Percentiles rank a stretch among this genome's conserved stretches.
Evolutionary conservation across 2,888 invertebrate genomes (phyloP).

Genomic region (Leucoma salicis): DNA sequence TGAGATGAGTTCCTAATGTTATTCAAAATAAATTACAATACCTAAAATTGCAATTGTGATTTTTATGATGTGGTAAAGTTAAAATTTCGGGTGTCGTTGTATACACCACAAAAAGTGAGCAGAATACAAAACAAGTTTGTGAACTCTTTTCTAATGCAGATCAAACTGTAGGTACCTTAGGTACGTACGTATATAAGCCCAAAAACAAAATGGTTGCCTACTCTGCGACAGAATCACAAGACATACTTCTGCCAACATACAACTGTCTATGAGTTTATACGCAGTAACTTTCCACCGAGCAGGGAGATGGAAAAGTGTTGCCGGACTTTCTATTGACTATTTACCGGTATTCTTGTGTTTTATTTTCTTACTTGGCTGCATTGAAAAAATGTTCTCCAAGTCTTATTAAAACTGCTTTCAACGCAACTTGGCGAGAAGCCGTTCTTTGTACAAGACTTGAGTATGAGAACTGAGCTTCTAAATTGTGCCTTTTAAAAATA

Average conservation of each 20-base stretch:
- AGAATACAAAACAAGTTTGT: too few relatives aligned
- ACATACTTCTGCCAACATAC: not conserved
- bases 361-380: constrained; percentile 27
- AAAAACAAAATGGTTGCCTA: not conserved
- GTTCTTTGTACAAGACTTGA: not conserved
- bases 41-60: too few relatives aligned
- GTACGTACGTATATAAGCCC: too few relatives aligned
- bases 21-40: too few relatives aligned
- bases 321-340: constrained; percentile 35
- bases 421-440: constrained; percentile 16
- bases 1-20: too few relatives aligned
- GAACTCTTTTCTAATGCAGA: too few relatives aligned
- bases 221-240: not conserved
- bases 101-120: too few relatives aligned
- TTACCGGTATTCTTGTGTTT: constrained; percentile 29
- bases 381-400: constrained; percentile 27
- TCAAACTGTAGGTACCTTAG: too few relatives aligned
- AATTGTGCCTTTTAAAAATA: too few relatives aligned
- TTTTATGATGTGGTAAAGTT: too few relatives aligned
- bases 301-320: constrained; percentile 35
- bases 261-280: not conserved
- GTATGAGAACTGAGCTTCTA: too few relatives aligned
- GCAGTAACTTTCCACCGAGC: constrained; percentile 26
- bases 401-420: constrained; percentile 26
- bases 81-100: too few relatives aligned